phyloP scores from a whole-genome alignment of 2,797 vertebrate species.

The Microctenopoma stevenorrisi region DNA sequence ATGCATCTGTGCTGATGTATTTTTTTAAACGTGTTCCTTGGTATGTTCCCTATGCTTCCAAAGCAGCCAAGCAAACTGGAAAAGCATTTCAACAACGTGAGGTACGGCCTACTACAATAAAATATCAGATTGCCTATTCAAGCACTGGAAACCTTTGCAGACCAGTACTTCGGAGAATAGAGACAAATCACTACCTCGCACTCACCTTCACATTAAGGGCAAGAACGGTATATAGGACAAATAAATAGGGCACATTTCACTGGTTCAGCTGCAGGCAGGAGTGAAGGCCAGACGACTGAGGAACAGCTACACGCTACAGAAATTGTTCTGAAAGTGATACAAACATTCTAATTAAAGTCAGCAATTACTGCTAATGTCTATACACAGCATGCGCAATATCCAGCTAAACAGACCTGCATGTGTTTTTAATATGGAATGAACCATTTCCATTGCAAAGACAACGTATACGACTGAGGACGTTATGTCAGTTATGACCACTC shows the following conservation, averaged over 20 bases:
- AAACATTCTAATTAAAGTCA: slow-evolving; percentile 11
- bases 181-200: slow-evolving; percentile 14
- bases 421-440: slow-evolving; percentile 5
- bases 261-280: slow-evolving; percentile 7
- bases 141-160: background rate
- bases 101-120: background rate
- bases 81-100: background rate
- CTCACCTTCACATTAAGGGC: slow-evolving; percentile 24
- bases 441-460: background rate
- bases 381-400: background rate
- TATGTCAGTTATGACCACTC: no score
- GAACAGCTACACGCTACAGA: background rate
- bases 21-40: slow-evolving; percentile 6
- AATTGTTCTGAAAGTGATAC: background rate
- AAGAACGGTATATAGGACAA: slow-evolving; percentile 26
- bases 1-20: background rate
- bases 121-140: slow-evolving; percentile 2
- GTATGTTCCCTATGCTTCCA: background rate
- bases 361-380: slow-evolving; percentile 4
- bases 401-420: slow-evolving; percentile 33
- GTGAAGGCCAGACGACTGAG: slow-evolving; percentile 3
- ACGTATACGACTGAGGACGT: background rate
- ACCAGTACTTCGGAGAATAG: background rate
- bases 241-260: slow-evolving; percentile 30
- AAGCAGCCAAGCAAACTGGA: background rate